phyloP scores from a whole-genome alignment of 1,140 invertebrate genomes.

The Macrotrachela quadricornifera region DNA sequence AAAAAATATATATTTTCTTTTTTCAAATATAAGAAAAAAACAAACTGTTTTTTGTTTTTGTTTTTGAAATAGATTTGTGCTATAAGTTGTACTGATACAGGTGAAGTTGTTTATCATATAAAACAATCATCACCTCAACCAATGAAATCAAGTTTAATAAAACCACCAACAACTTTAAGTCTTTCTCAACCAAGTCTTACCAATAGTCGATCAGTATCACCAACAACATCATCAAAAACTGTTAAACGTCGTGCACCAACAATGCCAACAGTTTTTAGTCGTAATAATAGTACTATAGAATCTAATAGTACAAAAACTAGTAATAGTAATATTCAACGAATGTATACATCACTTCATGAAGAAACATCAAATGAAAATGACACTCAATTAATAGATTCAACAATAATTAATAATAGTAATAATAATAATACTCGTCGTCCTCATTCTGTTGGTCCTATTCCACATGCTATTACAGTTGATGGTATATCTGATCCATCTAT shows the following conservation, averaged over 20 bases:
- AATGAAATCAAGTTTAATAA: slow-evolving; percentile 13
- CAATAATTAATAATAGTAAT: too few species aligned
- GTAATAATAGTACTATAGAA: slow-evolving; percentile 49
- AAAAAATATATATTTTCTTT: too few species aligned
- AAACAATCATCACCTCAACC: slow-evolving; percentile 1
- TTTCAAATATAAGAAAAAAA: too few species aligned
- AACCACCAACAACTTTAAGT: slow-evolving; percentile 11
- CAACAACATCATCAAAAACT: neutral
- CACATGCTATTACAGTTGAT: too few species aligned
- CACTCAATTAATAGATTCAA: too few species aligned
- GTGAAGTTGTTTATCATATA: neutral
- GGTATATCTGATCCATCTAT: too few species aligned
- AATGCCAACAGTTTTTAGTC: slow-evolving; percentile 53
- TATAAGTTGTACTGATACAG: slow-evolving; percentile 4
- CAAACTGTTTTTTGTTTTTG: too few species aligned
- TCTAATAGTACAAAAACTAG: slow-evolving; percentile 53
- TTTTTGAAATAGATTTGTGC: slow-evolving; percentile 10
- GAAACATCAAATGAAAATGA: neutral
- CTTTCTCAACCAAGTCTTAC: neutral
- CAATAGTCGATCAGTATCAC: neutral
- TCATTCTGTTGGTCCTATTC: too few species aligned
- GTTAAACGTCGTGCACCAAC: slow-evolving; percentile 34
- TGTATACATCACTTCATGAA: slow-evolving; percentile 18
- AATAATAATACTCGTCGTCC: too few species aligned
- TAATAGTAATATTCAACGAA: slow-evolving; percentile 38